phyloP scores from a whole-genome alignment of 2,113 vertebrate species.

The Mugil cephalus region DNA sequence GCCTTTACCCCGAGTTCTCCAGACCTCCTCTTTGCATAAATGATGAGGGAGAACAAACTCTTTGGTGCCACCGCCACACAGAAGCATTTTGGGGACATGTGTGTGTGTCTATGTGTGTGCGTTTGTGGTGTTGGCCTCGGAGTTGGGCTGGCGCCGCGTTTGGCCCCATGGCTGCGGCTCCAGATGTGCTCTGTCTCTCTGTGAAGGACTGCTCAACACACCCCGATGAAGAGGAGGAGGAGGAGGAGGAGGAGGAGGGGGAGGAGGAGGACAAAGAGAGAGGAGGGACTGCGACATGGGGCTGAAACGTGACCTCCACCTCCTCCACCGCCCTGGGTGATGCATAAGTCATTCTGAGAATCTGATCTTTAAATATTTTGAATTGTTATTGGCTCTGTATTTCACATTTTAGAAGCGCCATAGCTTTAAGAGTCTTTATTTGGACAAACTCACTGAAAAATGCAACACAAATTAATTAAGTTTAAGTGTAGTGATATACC shows the following conservation, averaged over 20 bases:
- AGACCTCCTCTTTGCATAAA: conserved; percentile 12
- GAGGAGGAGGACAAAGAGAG: conserved; percentile 38
- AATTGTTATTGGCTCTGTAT: neutral
- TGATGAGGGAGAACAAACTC: conserved; percentile 26
- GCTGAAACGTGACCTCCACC: conserved; percentile 59
- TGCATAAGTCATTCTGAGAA: conserved; percentile 11
- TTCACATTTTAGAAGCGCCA: neutral
- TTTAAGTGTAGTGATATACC: too few relatives aligned
- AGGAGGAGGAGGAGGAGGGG: conserved; percentile 34
- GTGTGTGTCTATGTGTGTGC: conserved; percentile 38
- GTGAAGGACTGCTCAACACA: conserved; percentile 43
- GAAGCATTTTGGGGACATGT: conserved; percentile 19
- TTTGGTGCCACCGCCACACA: conserved; percentile 37
- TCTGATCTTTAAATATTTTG: neutral
- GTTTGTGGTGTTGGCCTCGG: conserved; percentile 61
- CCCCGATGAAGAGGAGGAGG: conserved; percentile 5
- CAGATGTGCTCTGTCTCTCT: conserved; percentile 80
- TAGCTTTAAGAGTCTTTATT: neutral
- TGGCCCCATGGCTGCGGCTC: conserved; percentile 64
- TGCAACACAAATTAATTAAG: too few relatives aligned
- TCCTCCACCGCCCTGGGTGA: neutral
- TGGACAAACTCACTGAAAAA: too few relatives aligned
- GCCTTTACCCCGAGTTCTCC: neutral
- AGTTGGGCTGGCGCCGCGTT: conserved; percentile 76
- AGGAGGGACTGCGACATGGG: conserved; percentile 21